A percentile compares a stretch with the other conserved stretches of the same genome.
These are phyloP conservation scores for Drosophila subsilvestris DNA, from an alignment of 2,888 invertebrate genomes.

Conservation along the genomic window DNA sequence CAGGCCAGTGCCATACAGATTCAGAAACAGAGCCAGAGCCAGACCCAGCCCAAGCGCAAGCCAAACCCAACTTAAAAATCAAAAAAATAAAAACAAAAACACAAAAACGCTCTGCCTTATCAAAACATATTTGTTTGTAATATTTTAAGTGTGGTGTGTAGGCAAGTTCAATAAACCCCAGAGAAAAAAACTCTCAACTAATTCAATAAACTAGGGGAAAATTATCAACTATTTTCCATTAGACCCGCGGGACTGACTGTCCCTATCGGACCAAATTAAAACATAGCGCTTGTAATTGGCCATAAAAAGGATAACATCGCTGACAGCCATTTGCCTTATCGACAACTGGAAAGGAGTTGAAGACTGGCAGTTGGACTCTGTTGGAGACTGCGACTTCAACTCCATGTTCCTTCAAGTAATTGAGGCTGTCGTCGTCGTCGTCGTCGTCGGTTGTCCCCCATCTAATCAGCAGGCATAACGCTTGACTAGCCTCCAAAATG, in stretches of 20 bases:
- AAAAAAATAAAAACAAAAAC: background rate
- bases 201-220: slow-evolving; percentile 51
- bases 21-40: background rate
- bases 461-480: slow-evolving; percentile 79
- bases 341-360: background rate
- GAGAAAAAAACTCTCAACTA: slow-evolving; percentile 39
- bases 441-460: slow-evolving; percentile 29
- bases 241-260: slow-evolving; percentile 41
- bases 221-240: slow-evolving; percentile 53
- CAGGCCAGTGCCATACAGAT: background rate
- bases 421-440: slow-evolving; percentile 60
- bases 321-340: slow-evolving; percentile 65
- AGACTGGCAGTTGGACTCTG: background rate
- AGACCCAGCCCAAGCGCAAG: slow-evolving; percentile 18
- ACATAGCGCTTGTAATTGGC: slow-evolving; percentile 76
- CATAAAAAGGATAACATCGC: slow-evolving; percentile 68
- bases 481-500: slow-evolving; percentile 67
- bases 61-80: slow-evolving; percentile 7
- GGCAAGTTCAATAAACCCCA: slow-evolving; percentile 69
- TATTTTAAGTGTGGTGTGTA: slow-evolving; percentile 22
- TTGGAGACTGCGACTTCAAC: background rate
- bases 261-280: slow-evolving; percentile 73
- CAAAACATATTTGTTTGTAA: slow-evolving; percentile 51
- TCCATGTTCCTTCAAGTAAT: slow-evolving; percentile 47
- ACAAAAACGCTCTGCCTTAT: slow-evolving; percentile 42